Percentiles rank a stretch among this genome's conserved stretches.
These are phyloP conservation scores for Arrhamphus sclerolepis DNA, from an alignment of 2,797 vertebrate species.

Conservation along the genomic window DNA sequence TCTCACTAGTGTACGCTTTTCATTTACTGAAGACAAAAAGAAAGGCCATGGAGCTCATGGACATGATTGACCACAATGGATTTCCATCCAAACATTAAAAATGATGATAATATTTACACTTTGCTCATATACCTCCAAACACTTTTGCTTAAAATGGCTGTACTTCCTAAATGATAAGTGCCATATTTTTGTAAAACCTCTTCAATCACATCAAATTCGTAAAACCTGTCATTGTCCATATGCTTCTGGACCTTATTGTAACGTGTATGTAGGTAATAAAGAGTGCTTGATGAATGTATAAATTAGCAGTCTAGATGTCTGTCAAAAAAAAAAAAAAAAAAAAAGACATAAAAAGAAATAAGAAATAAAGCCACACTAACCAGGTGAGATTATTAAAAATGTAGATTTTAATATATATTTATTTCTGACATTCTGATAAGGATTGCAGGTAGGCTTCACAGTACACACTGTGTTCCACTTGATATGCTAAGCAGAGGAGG, in stretches of 20 bases:
- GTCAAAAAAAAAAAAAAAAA: background rate
- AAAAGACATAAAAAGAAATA: background rate
- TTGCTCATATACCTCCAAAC: too few species aligned
- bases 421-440: slow-evolving; percentile 88
- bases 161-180: too few species aligned
- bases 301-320: background rate
- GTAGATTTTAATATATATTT: slow-evolving; percentile 86
- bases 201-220: too few species aligned
- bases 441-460: slow-evolving; percentile 85
- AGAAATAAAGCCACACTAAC: slow-evolving; percentile 51
- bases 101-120: too few species aligned
- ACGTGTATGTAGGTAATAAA: background rate
- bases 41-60: too few species aligned
- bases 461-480: slow-evolving; percentile 85
- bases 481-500: slow-evolving; percentile 83
- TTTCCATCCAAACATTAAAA: too few species aligned
- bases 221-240: too few species aligned
- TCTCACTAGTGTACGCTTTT: too few species aligned
- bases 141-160: too few species aligned
- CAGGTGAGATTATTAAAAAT: slow-evolving; percentile 79
- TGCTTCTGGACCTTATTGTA: background rate
- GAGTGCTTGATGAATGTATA: background rate
- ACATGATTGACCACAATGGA: too few species aligned
- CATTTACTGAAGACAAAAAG: too few species aligned
- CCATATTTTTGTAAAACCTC: too few species aligned